Base-by-base conservation (phyloP, 2,797 vertebrate species). In the Emydoidea blandingii region DNA sequence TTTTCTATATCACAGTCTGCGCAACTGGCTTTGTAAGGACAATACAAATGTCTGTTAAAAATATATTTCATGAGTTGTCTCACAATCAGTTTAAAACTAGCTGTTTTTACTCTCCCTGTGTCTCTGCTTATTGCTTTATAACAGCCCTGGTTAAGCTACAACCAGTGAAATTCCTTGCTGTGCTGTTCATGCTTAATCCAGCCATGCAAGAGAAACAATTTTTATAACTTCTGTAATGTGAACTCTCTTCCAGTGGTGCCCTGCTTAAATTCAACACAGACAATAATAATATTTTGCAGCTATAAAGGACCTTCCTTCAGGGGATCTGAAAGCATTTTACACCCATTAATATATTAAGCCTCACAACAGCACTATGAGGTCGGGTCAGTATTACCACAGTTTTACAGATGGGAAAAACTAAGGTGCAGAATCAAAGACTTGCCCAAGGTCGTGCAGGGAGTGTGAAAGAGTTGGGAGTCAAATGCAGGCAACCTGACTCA, bases 61-160 rank as follows among this genome's bases (percentile, higher is more conserved):
- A 2, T 37, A 54, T 2, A 27, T 8, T 44, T 37, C 11, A 10
- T 16, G 76, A 62, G 37, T 83, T 81, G 49, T 47, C 49, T 47
- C 76, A 44, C 54, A 72, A 2, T 1, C 59, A 37, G 57, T 83
- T 92, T 87, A 83, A 86, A 94, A 94, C 94, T 54, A 56, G 54
- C 49, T 92, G 85, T 91, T 96, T 89, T 94, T 91, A 91, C 25
- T 9, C 15, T 10, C 6, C 53, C 44, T 81, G 57, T 79, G 76
- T 93, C 85, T 92, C 85, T 86, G 78, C 76, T n/a, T 56, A 47
- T 19, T 1, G 68, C 12, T 76, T 85, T 92, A 89, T 34, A 81
- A 85, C 57, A 88, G 49, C 12, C 88, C 31, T 9, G 12, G 91
- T 93, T 89, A 87, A 88, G 90, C 76, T 47, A 54, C 81, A 62